Evolutionary conservation across 2,797 vertebrate species (phyloP).

Genomic region (Heterohyrax brucei): DNA sequence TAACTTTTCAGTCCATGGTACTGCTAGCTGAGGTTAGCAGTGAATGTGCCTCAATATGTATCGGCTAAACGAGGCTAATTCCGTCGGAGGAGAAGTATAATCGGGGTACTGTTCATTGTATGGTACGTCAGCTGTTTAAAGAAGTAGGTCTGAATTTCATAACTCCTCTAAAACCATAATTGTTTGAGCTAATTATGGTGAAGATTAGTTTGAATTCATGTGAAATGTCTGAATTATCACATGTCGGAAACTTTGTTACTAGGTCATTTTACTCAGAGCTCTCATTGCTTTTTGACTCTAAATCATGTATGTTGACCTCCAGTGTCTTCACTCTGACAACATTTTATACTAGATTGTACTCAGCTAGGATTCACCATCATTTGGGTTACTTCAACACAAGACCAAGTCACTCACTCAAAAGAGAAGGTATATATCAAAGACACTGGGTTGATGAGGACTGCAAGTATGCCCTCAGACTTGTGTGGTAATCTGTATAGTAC

Average conservation of each 20-base stretch:
- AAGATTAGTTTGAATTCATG: slow-evolving; percentile 1
- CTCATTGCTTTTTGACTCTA: not conserved
- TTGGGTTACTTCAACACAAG: no score
- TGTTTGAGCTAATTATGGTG: not conserved
- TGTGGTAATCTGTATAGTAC: not conserved
- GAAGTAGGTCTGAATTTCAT: not conserved
- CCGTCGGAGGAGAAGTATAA: not conserved
- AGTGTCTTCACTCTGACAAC: not conserved
- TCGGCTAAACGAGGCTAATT: not conserved
- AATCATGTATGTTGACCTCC: not conserved
- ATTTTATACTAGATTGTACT: not conserved
- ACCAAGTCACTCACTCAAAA: no score
- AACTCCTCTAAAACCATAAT: not conserved
- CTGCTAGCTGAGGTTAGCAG: not conserved
- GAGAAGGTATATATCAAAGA: no score
- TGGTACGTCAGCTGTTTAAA: not conserved
- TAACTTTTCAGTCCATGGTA: not conserved
- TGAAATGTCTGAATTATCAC: not conserved
- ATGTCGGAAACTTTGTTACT: not conserved
- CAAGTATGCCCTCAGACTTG: not conserved
- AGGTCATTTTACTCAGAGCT: not conserved
- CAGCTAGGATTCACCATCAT: no score
- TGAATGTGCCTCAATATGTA: not conserved
- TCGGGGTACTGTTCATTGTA: not conserved
- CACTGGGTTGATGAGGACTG: not conserved